Evolutionary conservation across 2,888 invertebrate species (phyloP), one percentile per base, ranked within the genome.

Genomic region (Chesias legatella): DNA sequence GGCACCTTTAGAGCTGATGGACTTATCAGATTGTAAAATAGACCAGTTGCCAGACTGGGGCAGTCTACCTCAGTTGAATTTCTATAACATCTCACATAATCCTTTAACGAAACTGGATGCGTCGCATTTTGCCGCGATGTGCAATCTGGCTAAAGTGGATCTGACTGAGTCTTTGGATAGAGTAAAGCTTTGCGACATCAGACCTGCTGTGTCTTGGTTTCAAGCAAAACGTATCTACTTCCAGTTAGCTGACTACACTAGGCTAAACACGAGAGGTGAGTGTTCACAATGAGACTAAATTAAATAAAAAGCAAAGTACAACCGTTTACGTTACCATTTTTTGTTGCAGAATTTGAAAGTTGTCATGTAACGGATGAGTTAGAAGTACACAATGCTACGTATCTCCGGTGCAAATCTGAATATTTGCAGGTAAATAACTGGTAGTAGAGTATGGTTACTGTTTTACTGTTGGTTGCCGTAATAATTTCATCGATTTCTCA

Each of bases 11-110:
- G 84, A 89, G 49, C 83, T 89, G 46, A 61, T 93, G 5, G 90
- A 92, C 51, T 64, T 93, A 22, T 90, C 92, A 9, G 81, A 89
- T 36, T 93, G 92, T 58, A 82, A 85, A 35, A 73, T 94, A 22
- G 76, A 73, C 8, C 76, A 81, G 39, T 67, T 94, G 25, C 93
- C 93, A 1, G 71, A 90, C 54, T 81, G 93, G 65, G 92, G 92
- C 1, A 71, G 81, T 20, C 58, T 92, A 9, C 91, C 93, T 7
- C 88, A 90, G 30, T 63, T 94, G 22, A 60, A 73, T 37, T 76
- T 89, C 32, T 88, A 93, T 41, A 93, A 94, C 60, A 86, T 92
- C 26, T 93, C 93, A 0, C 63, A 76, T 30, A 93, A 93, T 65
- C 76, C 80, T 0, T 75, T 94, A 30, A 60, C 39, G 0, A 58